These are phyloP conservation scores for Dipodomys ordii DNA, from an alignment of 2,113 vertebrate species.

Conservation along the genomic window DNA sequence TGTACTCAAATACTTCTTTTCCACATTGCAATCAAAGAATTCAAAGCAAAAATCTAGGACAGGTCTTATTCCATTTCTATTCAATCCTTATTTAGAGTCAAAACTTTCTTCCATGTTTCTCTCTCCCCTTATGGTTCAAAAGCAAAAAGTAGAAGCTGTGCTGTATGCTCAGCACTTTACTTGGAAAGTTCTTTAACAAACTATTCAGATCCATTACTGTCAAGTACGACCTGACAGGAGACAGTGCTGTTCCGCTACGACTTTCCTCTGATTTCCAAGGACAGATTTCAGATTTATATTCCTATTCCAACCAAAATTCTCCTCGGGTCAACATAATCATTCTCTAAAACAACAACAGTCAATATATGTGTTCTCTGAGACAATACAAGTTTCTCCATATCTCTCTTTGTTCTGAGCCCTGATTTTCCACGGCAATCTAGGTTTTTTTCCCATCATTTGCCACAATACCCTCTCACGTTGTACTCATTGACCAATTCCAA, in stretches of 20 bases:
- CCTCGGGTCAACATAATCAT: too few species aligned
- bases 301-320: background rate
- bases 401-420: background rate
- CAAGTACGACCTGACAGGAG: background rate
- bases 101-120: background rate
- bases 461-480: background rate
- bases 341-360: too few species aligned
- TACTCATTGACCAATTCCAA: background rate
- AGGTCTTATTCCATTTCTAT: background rate
- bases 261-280: background rate
- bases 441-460: background rate
- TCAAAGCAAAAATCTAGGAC: too few species aligned
- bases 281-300: background rate
- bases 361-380: background rate
- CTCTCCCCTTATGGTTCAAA: background rate
- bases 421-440: background rate
- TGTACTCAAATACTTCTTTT: background rate
- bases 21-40: background rate
- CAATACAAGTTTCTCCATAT: background rate
- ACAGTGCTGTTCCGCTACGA: background rate
- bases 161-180: background rate
- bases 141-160: background rate
- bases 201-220: background rate
- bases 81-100: background rate
- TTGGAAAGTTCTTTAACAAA: background rate